A percentile compares a stretch with the other conserved stretches of the same genome.
These are phyloP conservation scores for Macrosoma leucophasiata DNA, from an alignment of 2,888 invertebrate species.

Conservation along the genomic window DNA sequence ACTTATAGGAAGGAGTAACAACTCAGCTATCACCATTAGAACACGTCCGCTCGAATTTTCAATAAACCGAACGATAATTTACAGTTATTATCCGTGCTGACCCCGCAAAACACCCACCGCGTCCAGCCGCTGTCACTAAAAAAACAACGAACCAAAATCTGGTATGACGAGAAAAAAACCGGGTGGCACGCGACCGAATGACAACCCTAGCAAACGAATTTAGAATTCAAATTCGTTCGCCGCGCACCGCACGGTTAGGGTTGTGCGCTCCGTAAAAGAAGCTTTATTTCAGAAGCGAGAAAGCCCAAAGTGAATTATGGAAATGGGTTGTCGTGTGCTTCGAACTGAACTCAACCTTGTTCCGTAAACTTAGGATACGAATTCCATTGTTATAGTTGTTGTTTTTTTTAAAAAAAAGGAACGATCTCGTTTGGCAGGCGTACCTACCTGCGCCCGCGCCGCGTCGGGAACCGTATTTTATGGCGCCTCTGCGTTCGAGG, in stretches of 20 bases:
- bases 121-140: constrained; percentile 61
- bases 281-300: constrained; percentile 72
- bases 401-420: constrained; percentile 58
- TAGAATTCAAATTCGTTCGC: constrained; percentile 31
- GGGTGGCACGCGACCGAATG: constrained; percentile 30
- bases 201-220: constrained; percentile 30
- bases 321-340: constrained; percentile 38
- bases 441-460: constrained; percentile 71
- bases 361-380: constrained; percentile 30
- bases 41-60: constrained; percentile 62
- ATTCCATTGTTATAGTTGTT: constrained; percentile 25
- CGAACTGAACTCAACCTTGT: constrained; percentile 28
- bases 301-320: constrained; percentile 71
- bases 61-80: constrained; percentile 72
- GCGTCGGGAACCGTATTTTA: constrained; percentile 72
- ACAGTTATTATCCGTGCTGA: constrained; percentile 73
- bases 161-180: constrained; percentile 65
- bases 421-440: constrained; percentile 72
- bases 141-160: constrained; percentile 62
- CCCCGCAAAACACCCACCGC: constrained; percentile 73
- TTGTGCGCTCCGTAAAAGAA: constrained; percentile 58
- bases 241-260: constrained; percentile 32
- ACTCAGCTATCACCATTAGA: constrained; percentile 61
- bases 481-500: constrained; percentile 64
- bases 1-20: too few relatives aligned